Evolutionary conservation across 2,113 vertebrate species (phyloP), one percentile per base, ranked within the genome.

Genomic region (Dicaeum eximium): DNA sequence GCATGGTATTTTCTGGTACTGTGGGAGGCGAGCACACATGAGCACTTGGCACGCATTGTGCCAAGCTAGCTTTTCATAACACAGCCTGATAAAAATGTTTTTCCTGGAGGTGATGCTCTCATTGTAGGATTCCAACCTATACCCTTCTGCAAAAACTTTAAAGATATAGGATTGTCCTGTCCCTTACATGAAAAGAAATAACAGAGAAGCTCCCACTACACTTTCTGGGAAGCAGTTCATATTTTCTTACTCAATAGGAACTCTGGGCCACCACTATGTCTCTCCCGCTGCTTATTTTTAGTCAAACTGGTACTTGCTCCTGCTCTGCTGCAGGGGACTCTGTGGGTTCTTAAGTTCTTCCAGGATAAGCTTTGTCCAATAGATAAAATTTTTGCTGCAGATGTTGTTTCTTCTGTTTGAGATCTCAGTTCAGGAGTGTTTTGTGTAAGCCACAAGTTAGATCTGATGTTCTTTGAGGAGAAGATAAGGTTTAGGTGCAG

Each of bases 301-400:
- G 73, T 37, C 50, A 65, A 62, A 70, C 27, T 21, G 28, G 13
- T 47, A 38, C 21, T 57, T 81, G 53, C 58, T 72, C 45, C 66
- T 58, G 40, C 66, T 77, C 35, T 51, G 54, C 81, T 91, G 40
- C 47, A 17, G 62, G 28, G 50, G 13, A 58, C 71, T 80, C 56
- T 84, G 33, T 0, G 1, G 54, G 50, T 28, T 75, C 57, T 85
- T 56, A 85, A 81, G 45, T 85, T 89, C 44, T 91, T 73, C 37
- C 93, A 90, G 42, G 40, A 61, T 95, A 87, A 91, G n/a, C 27
- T 72, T 69, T 85, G 77, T 78, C 84, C 77, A 84, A 65, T 2
- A 92, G 90, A 90, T 87, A 95, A 79, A 92, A 62, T 77, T 79
- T 79, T 82, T 87, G 66, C 81, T 47, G 56, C 65, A 89, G 60